These are phyloP conservation scores for Ascaphus truei DNA, from an alignment of 2,113 vertebrate genomes.

Conservation along the genomic window DNA sequence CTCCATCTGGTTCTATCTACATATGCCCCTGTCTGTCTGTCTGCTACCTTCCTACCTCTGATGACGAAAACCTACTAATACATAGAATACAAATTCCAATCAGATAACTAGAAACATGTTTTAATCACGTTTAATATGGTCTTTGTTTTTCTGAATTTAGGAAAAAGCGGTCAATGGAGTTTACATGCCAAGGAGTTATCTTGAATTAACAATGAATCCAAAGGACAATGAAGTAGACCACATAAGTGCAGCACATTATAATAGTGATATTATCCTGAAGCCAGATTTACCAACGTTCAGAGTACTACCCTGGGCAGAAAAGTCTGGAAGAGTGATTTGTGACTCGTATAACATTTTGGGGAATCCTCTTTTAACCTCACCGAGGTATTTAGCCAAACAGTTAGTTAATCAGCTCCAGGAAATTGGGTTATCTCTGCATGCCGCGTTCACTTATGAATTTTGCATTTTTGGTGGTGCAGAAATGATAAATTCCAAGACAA, in stretches of 20 bases:
- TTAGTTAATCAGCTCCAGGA: slow-evolving; percentile 76
- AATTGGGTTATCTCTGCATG: slow-evolving; percentile 75
- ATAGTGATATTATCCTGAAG: slow-evolving; percentile 83
- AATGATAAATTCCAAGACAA: slow-evolving; percentile 75
- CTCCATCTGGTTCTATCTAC: too few species aligned
- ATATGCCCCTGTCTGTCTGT: too few species aligned
- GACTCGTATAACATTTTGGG: slow-evolving; percentile 82
- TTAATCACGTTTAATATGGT: not conserved
- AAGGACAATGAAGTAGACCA: slow-evolving; percentile 79
- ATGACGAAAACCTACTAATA: not conserved
- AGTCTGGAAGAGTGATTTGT: slow-evolving; percentile 86
- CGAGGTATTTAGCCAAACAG: slow-evolving; percentile 80
- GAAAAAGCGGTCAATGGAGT: slow-evolving; percentile 84
- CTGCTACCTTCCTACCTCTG: too few species aligned
- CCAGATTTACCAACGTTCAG: slow-evolving; percentile 83
- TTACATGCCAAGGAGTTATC: slow-evolving; percentile 84
- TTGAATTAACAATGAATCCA: slow-evolving; percentile 80
- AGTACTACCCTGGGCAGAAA: slow-evolving; percentile 81
- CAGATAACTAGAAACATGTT: too few species aligned
- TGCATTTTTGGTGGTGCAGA: slow-evolving; percentile 79
- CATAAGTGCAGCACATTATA: slow-evolving; percentile 73
- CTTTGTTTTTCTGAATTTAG: slow-evolving; percentile 56
- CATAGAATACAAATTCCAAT: too few species aligned
- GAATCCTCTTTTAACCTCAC: slow-evolving; percentile 76
- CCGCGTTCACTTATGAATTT: slow-evolving; percentile 89